phyloP scores from a whole-genome alignment of 2,797 vertebrate genomes.

The Sebastes alutus region DNA sequence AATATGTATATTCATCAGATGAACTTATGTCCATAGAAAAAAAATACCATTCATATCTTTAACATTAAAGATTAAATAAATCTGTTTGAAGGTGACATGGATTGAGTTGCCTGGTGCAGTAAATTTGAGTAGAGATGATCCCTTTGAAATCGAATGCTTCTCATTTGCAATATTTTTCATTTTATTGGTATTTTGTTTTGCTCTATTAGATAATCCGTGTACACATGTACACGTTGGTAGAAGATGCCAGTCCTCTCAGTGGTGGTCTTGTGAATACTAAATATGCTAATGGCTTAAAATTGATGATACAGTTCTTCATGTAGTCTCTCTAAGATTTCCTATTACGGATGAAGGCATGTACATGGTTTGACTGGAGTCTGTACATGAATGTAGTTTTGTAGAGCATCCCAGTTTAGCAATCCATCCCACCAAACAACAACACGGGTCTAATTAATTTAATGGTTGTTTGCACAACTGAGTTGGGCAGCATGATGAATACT shows the following conservation, averaged over 20 bases:
- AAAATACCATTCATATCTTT: neutral
- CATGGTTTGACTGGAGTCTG: conserved; percentile 10
- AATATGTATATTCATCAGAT: neutral
- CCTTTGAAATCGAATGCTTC: neutral
- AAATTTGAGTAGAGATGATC: neutral
- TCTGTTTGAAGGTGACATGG: neutral
- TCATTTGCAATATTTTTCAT: neutral
- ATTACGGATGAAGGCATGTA: neutral
- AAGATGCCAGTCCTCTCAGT: neutral
- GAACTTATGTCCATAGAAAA: neutral
- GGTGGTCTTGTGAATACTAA: neutral
- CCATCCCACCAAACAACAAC: conserved; percentile 47
- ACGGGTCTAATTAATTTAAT: conserved; percentile 62
- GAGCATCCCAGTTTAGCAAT: conserved; percentile 44
- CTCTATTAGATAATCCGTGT: neutral
- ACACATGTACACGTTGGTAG: neutral
- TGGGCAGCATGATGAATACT: conserved; percentile 48
- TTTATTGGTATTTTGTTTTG: neutral
- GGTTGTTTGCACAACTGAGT: conserved; percentile 52
- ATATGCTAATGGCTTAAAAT: neutral
- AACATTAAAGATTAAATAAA: neutral
- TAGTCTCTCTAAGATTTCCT: neutral
- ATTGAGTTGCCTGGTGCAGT: neutral
- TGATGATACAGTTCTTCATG: neutral
- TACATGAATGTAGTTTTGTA: conserved; percentile 31